Evolutionary conservation across 2,888 invertebrate genomes (phyloP), one percentile per base, ranked within the genome.

Genomic region (Exocentrus adspersus): DNA sequence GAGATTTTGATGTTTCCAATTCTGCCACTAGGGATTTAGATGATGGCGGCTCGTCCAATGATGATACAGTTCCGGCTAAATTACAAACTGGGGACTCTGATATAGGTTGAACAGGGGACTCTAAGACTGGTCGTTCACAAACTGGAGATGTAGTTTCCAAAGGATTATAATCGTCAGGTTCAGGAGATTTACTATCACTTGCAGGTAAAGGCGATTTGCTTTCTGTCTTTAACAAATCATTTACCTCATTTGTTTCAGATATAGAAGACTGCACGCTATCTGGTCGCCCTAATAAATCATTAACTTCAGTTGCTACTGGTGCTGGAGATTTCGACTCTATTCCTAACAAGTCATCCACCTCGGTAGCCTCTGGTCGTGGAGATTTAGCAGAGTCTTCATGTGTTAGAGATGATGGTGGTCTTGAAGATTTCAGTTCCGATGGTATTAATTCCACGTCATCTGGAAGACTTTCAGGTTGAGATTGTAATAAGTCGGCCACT

Each of bases 61-160:
- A 65, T 14, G 64, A 68, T 42, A 62, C 58, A 17, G 48, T 37
- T 32, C 50, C 50, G n/a, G 52, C 21, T 7, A 46, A 14, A 24
- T 67, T 51, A n/a, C 42, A 45, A 7, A 62, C 57, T 58, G 65
- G 59, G 46, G 62, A 59, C 48, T 60, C 60, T 50, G 54, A 43
- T 42, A 61, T 61, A 3, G 48, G 59, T 51, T 37, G 37, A 16
- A 64, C 42, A 16, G 68, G 66, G 16, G 63, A 68, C 30, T 62
- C 51, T 28, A 30, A 16, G n/a, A 14, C 7, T 6, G 20, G 21
- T n/a, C 20, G n/a, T 43, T 54, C 32, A 53, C 61, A 61, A 54
- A 67, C 59, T 32, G 65, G 61, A 12, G 65, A 61, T 28, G 24
- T 24, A 24, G 24, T 7, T 37, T 37, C 37, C 12, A 5, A 37